phyloP scores from a whole-genome alignment of 2,113 vertebrate species.

The Ophthalmolycus amberensis region DNA sequence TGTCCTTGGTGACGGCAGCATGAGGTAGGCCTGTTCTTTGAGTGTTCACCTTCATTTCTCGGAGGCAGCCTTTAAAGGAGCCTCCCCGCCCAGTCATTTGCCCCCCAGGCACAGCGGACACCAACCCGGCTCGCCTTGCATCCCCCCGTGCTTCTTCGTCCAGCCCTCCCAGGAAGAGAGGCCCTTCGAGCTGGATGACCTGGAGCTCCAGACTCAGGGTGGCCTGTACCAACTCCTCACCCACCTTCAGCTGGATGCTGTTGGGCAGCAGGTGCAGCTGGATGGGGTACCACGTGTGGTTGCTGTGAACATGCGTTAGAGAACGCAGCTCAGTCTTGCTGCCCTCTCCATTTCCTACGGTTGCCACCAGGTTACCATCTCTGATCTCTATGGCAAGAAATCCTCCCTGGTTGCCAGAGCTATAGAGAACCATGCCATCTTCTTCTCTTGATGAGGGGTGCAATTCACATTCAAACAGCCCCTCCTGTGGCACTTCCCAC shows the following conservation, averaged over 20 bases:
- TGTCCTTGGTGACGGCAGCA: conserved; percentile 86
- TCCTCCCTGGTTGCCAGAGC: conserved; percentile 79
- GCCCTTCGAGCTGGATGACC: conserved; percentile 77
- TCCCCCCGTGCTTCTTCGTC: conserved; percentile 72
- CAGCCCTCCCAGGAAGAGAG: conserved; percentile 87
- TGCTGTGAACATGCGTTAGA: conserved; percentile 68
- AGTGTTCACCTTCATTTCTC: conserved; percentile 82
- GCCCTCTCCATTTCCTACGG: conserved; percentile 73
- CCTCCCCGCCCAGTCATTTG: conserved; percentile 77
- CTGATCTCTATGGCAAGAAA: conserved; percentile 88
- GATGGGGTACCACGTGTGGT: conserved; percentile 85
- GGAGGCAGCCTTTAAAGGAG: conserved; percentile 91
- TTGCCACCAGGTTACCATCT: conserved; percentile 82
- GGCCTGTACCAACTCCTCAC: conserved; percentile 80
- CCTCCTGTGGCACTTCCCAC: conserved; percentile 80
- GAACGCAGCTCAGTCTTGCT: conserved; percentile 82
- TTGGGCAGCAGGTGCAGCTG: conserved; percentile 80
- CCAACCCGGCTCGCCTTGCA: conserved; percentile 74
- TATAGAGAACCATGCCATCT: conserved; percentile 87
- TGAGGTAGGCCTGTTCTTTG: conserved; percentile 84
- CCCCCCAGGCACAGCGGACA: conserved; percentile 61
- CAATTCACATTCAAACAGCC: conserved; percentile 83
- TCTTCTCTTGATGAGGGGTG: conserved; percentile 74
- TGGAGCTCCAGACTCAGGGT: conserved; percentile 71
- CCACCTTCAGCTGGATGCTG: conserved; percentile 84